Conservation (phyloP, 2,888 invertebrate species). For the Nemapogon koenigi region DNA sequence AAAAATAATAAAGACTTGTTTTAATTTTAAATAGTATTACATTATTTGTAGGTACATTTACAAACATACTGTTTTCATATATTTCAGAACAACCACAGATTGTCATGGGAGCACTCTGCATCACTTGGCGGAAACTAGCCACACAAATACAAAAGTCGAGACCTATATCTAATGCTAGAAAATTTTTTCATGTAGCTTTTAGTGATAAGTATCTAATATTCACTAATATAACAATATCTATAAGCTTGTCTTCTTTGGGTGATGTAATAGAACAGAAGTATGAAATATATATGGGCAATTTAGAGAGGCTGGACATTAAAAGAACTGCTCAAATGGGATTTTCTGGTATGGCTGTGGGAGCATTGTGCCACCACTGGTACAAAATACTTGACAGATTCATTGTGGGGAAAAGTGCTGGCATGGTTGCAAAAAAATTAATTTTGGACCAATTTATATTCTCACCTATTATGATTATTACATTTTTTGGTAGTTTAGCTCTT, state of each 20-base stretch:
- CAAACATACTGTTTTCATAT: background rate
- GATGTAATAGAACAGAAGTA: slow-evolving; percentile 85
- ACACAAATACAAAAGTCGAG: slow-evolving; percentile 26
- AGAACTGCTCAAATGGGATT: slow-evolving; percentile 81
- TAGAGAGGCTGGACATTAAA: slow-evolving; percentile 63
- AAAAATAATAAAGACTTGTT: too few relatives aligned
- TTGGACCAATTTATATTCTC: slow-evolving; percentile 88
- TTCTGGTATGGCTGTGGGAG: slow-evolving; percentile 81
- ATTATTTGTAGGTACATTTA: background rate
- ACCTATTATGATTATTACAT: slow-evolving; percentile 81
- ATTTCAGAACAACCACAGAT: too few relatives aligned
- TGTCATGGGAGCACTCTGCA: slow-evolving; percentile 32
- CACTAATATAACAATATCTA: slow-evolving; percentile 84
- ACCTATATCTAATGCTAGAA: slow-evolving; percentile 25
- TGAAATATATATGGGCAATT: slow-evolving; percentile 71
- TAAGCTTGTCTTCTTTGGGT: slow-evolving; percentile 77
- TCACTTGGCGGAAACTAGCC: slow-evolving; percentile 39
- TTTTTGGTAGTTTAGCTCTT: slow-evolving; percentile 80
- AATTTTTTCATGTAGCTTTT: slow-evolving; percentile 55
- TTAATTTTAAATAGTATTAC: background rate
- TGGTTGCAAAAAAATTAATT: slow-evolving; percentile 79
- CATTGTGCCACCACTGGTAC: slow-evolving; percentile 91
- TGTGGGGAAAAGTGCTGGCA: slow-evolving; percentile 72
- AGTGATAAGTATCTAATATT: slow-evolving; percentile 74
- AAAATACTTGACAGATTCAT: slow-evolving; percentile 76